Percentiles rank a stretch among this genome's conserved stretches.
Evolutionary conservation across 2,888 invertebrate species (phyloP).

Genomic region (Agonum fuliginosum): DNA sequence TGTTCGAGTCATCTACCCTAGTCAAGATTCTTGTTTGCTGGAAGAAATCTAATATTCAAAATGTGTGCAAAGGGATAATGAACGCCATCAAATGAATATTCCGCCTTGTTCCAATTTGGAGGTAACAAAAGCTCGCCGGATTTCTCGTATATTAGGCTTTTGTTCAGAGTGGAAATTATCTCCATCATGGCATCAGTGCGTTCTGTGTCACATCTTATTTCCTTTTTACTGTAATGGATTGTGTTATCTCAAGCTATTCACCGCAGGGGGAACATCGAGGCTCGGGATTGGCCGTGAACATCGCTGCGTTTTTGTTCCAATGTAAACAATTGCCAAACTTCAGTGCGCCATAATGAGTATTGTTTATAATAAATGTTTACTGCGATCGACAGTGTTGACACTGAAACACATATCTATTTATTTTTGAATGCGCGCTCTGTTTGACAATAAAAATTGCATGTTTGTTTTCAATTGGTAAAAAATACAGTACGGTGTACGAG

Average conservation of each 20-base stretch:
- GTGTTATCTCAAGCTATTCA: conserved; percentile 45
- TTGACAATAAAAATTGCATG: conserved; percentile 36
- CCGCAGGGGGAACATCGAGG: not conserved
- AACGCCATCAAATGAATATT: conserved; percentile 9
- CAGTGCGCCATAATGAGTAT: not conserved
- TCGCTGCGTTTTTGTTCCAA: no score
- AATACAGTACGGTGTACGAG: conserved; percentile 6
- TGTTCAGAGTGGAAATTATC: conserved; percentile 16
- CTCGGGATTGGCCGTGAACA: no score
- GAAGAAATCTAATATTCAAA: no score
- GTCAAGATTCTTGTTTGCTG: no score
- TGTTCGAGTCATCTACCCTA: no score
- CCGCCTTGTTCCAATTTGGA: not conserved
- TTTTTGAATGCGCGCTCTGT: conserved; percentile 11
- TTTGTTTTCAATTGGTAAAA: conserved; percentile 40
- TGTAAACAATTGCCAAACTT: no score
- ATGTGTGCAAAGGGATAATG: not conserved
- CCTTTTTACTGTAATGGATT: conserved; percentile 52
- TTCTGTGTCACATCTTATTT: conserved; percentile 44
- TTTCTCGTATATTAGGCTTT: not conserved
- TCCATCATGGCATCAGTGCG: not conserved
- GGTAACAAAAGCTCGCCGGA: not conserved
- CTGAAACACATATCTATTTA: conserved; percentile 5
- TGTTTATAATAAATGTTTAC: conserved; percentile 8
- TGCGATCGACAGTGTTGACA: not conserved